phyloP scores from a whole-genome alignment of 2,888 invertebrate species.

The Parnassius smintheus region DNA sequence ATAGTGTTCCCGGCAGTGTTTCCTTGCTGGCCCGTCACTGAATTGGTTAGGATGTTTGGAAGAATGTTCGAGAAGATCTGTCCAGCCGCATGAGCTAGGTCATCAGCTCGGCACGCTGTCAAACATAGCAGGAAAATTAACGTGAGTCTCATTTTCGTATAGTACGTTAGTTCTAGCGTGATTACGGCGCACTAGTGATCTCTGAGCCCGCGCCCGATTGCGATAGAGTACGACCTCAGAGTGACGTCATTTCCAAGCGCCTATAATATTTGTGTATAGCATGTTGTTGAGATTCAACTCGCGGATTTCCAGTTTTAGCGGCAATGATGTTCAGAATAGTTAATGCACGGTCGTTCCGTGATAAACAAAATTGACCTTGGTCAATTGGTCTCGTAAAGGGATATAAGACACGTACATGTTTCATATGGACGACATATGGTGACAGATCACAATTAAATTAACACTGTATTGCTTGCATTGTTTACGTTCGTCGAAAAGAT shows the following conservation, averaged over 20 bases:
- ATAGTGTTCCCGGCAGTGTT: constrained; percentile 68
- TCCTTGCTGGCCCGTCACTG: constrained; percentile 63
- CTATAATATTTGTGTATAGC: constrained; percentile 45
- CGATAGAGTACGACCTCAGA: constrained; percentile 69
- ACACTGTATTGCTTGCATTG: too few relatives aligned
- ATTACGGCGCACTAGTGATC: constrained; percentile 73
- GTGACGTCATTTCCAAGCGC: constrained; percentile 65
- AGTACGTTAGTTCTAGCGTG: constrained; percentile 62
- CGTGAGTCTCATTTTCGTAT: constrained; percentile 59
- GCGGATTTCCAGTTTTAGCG: constrained; percentile 64
- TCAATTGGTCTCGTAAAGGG: constrained; percentile 21
- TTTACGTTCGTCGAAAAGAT: too few relatives aligned
- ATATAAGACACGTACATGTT: constrained; percentile 2
- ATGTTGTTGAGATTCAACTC: constrained; percentile 62
- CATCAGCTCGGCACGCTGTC: constrained; percentile 58
- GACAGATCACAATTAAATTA: too few relatives aligned
- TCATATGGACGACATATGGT: constrained; percentile 8
- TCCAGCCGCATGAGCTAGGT: constrained; percentile 66
- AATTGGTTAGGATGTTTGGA: constrained; percentile 65
- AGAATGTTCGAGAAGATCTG: constrained; percentile 73
- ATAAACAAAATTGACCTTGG: constrained; percentile 56
- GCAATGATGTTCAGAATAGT: constrained; percentile 44
- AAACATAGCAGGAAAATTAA: constrained; percentile 53
- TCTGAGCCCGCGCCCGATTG: constrained; percentile 48
- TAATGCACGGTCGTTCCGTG: constrained; percentile 35